phyloP scores from a whole-genome alignment of 2,888 invertebrate species.

The Andrena praecox region DNA sequence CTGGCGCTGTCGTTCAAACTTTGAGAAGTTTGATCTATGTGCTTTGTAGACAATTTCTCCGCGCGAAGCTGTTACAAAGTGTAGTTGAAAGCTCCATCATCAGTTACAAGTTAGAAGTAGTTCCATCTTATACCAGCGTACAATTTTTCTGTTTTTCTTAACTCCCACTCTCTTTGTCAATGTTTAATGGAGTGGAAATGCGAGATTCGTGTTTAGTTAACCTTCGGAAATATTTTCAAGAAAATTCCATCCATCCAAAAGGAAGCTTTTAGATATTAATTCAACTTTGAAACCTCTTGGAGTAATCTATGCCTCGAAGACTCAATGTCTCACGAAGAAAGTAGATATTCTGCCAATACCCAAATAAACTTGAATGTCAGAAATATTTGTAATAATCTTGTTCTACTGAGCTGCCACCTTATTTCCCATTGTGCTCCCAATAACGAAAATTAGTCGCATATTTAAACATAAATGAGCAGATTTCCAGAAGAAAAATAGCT shows the following conservation, averaged over 20 bases:
- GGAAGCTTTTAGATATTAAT: not conserved
- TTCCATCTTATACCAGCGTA: too few species aligned
- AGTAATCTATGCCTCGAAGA: not conserved
- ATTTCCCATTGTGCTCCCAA: not conserved
- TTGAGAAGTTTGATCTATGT: not conserved
- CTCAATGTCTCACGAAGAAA: not conserved
- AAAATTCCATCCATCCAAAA: not conserved
- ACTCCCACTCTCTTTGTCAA: too few species aligned
- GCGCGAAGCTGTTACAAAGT: not conserved
- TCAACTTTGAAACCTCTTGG: not conserved
- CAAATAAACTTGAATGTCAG: not conserved
- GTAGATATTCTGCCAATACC: conserved; percentile 17
- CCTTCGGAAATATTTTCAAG: not conserved
- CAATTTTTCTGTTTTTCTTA: too few species aligned
- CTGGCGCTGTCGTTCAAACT: not conserved
- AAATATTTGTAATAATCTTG: not conserved
- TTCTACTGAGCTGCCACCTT: not conserved
- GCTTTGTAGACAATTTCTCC: not conserved
- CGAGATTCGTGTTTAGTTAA: too few species aligned
- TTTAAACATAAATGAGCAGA: conserved; percentile 5
- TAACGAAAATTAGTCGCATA: not conserved
- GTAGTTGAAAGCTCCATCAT: not conserved
- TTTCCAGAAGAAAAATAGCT: not conserved
- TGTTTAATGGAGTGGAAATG: too few species aligned
- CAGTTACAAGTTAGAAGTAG: not conserved